These are phyloP conservation scores for Gymnoscelis rufifasciata DNA, from an alignment of 2,888 invertebrate genomes.

Conservation along the genomic window DNA sequence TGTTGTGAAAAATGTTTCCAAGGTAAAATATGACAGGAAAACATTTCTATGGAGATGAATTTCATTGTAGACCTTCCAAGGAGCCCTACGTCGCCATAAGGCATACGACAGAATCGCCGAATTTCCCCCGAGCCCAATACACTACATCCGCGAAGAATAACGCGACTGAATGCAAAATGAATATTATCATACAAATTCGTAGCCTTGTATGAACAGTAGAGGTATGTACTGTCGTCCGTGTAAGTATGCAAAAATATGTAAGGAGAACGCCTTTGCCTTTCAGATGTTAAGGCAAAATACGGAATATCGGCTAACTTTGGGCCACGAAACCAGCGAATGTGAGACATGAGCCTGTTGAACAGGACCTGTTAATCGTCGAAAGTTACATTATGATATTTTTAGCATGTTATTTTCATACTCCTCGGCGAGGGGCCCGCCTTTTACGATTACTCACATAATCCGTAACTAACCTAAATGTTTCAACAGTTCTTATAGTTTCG, in stretches of 20 bases:
- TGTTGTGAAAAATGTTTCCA: too few species aligned
- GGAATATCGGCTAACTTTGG: constrained; percentile 41
- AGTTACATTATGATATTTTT: too few species aligned
- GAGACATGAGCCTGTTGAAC: too few species aligned
- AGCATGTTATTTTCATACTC: too few species aligned
- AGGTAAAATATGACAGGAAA: neutral
- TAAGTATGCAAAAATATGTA: constrained; percentile 75
- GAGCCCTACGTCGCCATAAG: constrained; percentile 39
- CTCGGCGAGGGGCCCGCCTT: too few species aligned
- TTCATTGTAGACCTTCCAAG: constrained; percentile 24
- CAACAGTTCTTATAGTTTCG: too few species aligned
- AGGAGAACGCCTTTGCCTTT: constrained; percentile 55
- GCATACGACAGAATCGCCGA: constrained; percentile 56
- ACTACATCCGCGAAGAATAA: constrained; percentile 68
- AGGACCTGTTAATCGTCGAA: too few species aligned
- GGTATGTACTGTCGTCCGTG: constrained; percentile 46
- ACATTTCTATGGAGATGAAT: constrained; percentile 15
- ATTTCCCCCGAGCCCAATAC: constrained; percentile 75
- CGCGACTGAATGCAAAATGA: constrained; percentile 75
- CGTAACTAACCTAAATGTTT: too few species aligned
- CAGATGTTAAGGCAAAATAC: constrained; percentile 55
- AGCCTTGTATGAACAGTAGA: constrained; percentile 67
- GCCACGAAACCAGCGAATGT: constrained; percentile 11
- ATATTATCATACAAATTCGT: constrained; percentile 77
- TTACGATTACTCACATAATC: too few species aligned